A percentile compares a stretch with the other conserved stretches of the same genome.
These are phyloP conservation scores for Conger conger DNA, from an alignment of 2,113 vertebrate genomes.

Conservation along the genomic window DNA sequence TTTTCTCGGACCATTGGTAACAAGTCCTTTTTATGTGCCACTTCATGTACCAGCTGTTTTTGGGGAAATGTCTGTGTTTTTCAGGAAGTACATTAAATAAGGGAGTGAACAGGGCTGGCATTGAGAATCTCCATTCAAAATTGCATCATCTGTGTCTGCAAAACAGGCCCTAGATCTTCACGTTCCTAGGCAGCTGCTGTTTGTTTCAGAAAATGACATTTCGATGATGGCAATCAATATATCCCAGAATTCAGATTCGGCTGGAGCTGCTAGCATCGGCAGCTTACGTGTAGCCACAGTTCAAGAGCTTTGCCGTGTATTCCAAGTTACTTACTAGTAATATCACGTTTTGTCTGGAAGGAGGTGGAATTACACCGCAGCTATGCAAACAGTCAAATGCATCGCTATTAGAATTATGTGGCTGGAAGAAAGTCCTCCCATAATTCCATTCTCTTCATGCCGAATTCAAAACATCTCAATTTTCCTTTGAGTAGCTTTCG, in stretches of 20 bases:
- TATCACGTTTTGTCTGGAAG: constrained; percentile 11
- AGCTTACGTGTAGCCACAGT: too few relatives aligned
- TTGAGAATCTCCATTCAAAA: too few relatives aligned
- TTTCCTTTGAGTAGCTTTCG: constrained; percentile 70
- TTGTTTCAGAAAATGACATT: too few relatives aligned
- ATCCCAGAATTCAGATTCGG: too few relatives aligned
- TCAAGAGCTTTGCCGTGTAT: too few relatives aligned
- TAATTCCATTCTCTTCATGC: constrained; percentile 72
- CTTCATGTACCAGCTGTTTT: not conserved
- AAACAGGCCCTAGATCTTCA: not conserved
- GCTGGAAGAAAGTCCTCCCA: constrained; percentile 60
- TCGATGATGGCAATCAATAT: too few relatives aligned
- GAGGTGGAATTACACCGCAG: constrained; percentile 56
- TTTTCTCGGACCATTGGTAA: not conserved
- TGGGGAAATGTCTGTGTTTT: not conserved
- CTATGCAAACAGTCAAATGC: constrained; percentile 79
- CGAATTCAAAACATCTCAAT: constrained; percentile 74
- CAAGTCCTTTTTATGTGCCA: not conserved
- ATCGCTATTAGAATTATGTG: constrained; percentile 70
- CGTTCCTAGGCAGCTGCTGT: not conserved
- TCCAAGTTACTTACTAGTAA: not conserved
- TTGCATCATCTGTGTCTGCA: too few relatives aligned
- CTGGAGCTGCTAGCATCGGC: too few relatives aligned
- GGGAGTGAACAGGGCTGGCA: not conserved
- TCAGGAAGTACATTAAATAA: too few relatives aligned